Conservation (phyloP, 2,797 vertebrate species). For the Phrynocephalus vlangalii region DNA sequence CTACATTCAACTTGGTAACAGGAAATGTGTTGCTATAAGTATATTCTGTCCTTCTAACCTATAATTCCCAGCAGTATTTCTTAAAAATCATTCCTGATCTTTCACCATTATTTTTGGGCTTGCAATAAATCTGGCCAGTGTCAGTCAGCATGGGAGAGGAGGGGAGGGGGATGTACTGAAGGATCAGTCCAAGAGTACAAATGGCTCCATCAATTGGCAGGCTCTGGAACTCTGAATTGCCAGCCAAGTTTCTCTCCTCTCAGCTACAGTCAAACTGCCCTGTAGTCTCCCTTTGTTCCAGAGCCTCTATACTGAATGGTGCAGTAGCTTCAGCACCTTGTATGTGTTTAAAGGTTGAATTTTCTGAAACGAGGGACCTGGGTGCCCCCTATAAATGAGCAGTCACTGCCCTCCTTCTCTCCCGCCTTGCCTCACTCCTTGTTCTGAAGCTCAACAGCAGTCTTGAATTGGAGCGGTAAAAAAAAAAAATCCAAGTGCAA, state of each 20-base stretch:
- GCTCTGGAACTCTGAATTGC: not conserved
- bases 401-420: slow-evolving; percentile 13
- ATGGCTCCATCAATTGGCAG: not conserved
- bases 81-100: not conserved
- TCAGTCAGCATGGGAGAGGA: not conserved
- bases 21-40: too few species aligned
- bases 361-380: slow-evolving; percentile 5
- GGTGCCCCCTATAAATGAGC: slow-evolving; percentile 24
- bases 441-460: slow-evolving; percentile 26
- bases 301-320: not conserved
- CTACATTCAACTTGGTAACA: not conserved
- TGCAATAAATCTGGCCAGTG: not conserved
- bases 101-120: not conserved
- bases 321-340: not conserved
- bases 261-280: not conserved
- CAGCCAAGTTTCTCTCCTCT: not conserved
- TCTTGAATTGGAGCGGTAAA: slow-evolving; percentile 10
- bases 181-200: not conserved
- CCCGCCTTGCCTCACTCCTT: not conserved
- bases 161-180: too few species aligned
- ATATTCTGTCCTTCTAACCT: not conserved
- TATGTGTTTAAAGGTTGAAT: slow-evolving; percentile 16
- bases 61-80: not conserved
- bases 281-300: slow-evolving; percentile 12
- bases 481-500: not conserved